These are phyloP conservation scores for Hydrolagus colliei DNA, from an alignment of 2,797 vertebrate genomes.

Conservation along the genomic window DNA sequence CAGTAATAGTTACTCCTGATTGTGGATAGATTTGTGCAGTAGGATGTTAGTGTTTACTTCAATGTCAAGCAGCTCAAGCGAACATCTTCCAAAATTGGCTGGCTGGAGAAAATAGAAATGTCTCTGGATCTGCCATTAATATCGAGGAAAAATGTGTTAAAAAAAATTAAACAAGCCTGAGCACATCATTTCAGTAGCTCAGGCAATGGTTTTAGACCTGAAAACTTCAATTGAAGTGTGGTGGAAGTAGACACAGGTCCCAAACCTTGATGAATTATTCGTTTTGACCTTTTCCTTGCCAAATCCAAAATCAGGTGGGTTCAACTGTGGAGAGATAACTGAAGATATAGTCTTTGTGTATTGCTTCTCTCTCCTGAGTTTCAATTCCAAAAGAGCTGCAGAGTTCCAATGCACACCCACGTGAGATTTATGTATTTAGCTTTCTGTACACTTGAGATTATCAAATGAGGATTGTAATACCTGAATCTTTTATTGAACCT, in stretches of 20 bases:
- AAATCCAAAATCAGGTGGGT: background rate
- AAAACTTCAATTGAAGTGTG: background rate
- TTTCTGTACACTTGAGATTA: background rate
- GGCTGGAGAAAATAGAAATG: too few species aligned
- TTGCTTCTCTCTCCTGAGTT: background rate
- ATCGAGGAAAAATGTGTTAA: too few species aligned
- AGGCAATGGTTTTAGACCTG: background rate
- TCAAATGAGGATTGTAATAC: background rate
- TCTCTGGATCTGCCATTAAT: too few species aligned
- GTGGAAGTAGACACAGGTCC: background rate
- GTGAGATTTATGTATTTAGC: background rate
- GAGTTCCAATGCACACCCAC: background rate
- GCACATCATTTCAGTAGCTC: background rate
- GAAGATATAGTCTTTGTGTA: background rate
- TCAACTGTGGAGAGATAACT: background rate
- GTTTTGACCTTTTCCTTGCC: background rate
- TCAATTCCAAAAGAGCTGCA: background rate
- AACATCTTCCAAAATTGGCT: too few species aligned
- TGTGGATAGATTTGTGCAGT: too few species aligned
- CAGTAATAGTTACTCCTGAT: too few species aligned
- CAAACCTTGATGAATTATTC: background rate
- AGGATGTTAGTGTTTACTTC: too few species aligned
- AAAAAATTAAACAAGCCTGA: background rate
- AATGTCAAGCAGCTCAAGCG: too few species aligned
- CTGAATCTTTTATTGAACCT: background rate